Evolutionary conservation across 2,797 vertebrate species (phyloP).

Genomic region (Halcyon smyrnensis): DNA sequence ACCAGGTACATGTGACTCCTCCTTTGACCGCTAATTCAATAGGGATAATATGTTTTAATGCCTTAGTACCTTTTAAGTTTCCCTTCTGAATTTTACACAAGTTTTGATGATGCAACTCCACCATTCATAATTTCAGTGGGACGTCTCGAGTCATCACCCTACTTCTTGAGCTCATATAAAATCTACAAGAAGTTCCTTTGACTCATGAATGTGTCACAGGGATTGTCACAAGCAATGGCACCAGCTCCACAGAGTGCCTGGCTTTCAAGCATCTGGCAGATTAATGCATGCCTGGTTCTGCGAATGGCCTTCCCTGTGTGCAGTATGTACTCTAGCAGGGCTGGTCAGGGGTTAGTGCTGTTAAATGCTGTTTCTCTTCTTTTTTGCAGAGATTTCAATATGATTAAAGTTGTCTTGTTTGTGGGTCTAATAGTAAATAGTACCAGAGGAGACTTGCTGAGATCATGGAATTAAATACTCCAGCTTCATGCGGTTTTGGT

Average conservation of each 20-base stretch:
- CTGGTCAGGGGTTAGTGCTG: not conserved
- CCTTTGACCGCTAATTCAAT: not conserved
- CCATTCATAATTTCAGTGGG: fast-evolving
- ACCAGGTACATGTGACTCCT: not conserved
- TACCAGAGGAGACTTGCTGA: not conserved
- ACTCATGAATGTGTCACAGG: fast-evolving
- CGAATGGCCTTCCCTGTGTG: fast-evolving
- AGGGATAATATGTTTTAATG: not conserved
- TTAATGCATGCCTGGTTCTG: not conserved
- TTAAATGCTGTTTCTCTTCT: not conserved
- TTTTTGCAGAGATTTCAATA: not conserved
- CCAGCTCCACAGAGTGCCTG: fast-evolving
- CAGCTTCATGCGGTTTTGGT: not conserved
- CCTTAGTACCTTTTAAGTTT: not conserved
- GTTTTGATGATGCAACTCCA: not conserved
- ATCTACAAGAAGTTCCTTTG: not conserved
- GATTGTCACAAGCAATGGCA: not conserved
- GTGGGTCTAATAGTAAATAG: not conserved
- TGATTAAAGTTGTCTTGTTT: not conserved
- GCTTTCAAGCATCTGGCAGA: fast-evolving
- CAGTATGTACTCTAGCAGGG: fast-evolving
- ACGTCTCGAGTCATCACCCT: fast-evolving
- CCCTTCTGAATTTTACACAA: not conserved
- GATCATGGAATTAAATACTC: not conserved
- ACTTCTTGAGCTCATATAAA: not conserved